Conservation (phyloP, 2,888 invertebrate species). For the Alviniconcha strummeri region DNA sequence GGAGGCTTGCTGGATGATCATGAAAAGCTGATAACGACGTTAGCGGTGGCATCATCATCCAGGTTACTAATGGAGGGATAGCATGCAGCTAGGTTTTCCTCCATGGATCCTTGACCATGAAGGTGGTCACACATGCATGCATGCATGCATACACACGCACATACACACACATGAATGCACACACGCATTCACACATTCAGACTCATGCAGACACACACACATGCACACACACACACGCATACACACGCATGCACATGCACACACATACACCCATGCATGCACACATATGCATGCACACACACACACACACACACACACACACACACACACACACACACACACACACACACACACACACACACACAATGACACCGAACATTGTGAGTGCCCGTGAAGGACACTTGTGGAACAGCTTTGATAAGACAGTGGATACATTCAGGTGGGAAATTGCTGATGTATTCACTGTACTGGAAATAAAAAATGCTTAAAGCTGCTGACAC, state of each 20-base stretch:
- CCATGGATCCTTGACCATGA: too few species aligned
- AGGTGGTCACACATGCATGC: not conserved
- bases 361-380: too few species aligned
- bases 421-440: not conserved
- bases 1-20: too few species aligned
- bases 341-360: slow-evolving; percentile 11
- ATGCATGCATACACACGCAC: not conserved
- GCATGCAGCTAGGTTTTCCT: too few species aligned
- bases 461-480: too few species aligned
- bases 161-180: not conserved
- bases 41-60: too few species aligned
- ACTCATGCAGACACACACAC: slow-evolving; percentile 1
- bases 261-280: not conserved
- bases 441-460: too few species aligned
- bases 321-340: not conserved
- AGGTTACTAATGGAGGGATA: too few species aligned
- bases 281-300: not conserved
- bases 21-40: too few species aligned
- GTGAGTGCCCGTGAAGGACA: too few species aligned
- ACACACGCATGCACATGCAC: slow-evolving; percentile 2
- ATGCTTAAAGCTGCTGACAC: too few species aligned
- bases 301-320: not conserved
- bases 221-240: not conserved
- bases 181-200: not conserved
- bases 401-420: too few species aligned